phyloP scores from a whole-genome alignment of 1,140 invertebrate genomes.

The Micrasema longulum region DNA sequence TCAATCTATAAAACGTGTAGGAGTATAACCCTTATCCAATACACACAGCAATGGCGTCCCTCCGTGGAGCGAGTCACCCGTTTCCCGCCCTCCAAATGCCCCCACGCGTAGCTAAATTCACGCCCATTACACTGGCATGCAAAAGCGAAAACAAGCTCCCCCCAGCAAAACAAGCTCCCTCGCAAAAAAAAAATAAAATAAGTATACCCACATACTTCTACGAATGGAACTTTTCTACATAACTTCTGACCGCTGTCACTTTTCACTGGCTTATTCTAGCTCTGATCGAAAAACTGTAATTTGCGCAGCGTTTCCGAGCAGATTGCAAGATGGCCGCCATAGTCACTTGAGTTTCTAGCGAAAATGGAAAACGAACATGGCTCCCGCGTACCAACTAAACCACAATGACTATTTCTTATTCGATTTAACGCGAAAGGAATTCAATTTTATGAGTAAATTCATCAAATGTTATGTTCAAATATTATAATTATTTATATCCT shows the following conservation, averaged over 20 bases:
- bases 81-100: conserved; percentile 39
- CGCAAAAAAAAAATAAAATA: conserved; percentile 10
- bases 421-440: too few species aligned
- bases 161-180: not conserved
- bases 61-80: conserved; percentile 31
- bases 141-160: not conserved
- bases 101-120: conserved; percentile 41
- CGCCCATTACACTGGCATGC: conserved; percentile 36
- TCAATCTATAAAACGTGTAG: conserved; percentile 45
- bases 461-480: not conserved
- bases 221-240: too few species aligned
- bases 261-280: not conserved
- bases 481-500: not conserved
- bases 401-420: too few species aligned
- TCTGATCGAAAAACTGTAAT: conserved; percentile 18
- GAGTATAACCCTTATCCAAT: conserved; percentile 46
- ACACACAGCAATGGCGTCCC: conserved; percentile 35
- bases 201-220: not conserved
- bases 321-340: conserved; percentile 47
- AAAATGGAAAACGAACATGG: conserved; percentile 40
- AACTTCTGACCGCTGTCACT: not conserved
- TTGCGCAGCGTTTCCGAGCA: conserved; percentile 41
- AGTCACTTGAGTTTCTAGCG: conserved; percentile 27
- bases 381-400: not conserved
- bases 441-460: too few species aligned